Base-by-base conservation (phyloP, 2,888 invertebrate species). In the Xestoiulus laeticollis region DNA sequence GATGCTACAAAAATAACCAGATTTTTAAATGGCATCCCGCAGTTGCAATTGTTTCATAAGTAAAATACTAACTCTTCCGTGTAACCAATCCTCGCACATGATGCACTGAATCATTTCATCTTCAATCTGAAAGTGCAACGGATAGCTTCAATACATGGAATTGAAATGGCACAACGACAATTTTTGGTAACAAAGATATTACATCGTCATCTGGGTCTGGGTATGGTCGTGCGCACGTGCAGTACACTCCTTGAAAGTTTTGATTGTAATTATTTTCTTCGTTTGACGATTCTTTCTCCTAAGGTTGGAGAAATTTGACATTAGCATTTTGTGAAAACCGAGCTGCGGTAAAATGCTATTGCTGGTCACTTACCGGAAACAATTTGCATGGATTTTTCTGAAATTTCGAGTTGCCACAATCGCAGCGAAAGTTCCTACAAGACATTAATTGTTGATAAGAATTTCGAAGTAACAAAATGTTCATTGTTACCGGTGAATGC, bases 61-160 rank as follows among this genome's bases (percentile, higher is more conserved):
- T 26, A 68, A 68, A 26, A 82, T 82, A 48, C 48, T 48, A 10
- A 94, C 94, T 92, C 93, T 92, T 38, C 95, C 94, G 93, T 99
- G 99, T 90, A 95, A 97, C 99, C 99, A 99, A 92, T 99, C 99
- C 92, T 99, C 99, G 92, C 99, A 99, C 87, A 98, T 93, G 84
- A 96, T 94, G 91, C 99, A 99, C 91, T 99, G 99, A 86, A 98
- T 95, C 99, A 99, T 99, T 90, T 96, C 96, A 92, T 98, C 98
- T 87, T 96, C 95, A 59, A 94, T 89, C 91, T 92, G 88, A 82
- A 90, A 89, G 89, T 43, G 59, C 85, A 38, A 59, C 48, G 53
- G 6, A 87, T 5, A 83, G 12, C 83, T 82, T 82, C 5, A 82
- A 78, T 32, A 84, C 32, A 16, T 85, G 14, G 8, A 16, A 82